Base-by-base conservation (phyloP, 2,797 vertebrate genomes). In the Amblyraja radiata region DNA sequence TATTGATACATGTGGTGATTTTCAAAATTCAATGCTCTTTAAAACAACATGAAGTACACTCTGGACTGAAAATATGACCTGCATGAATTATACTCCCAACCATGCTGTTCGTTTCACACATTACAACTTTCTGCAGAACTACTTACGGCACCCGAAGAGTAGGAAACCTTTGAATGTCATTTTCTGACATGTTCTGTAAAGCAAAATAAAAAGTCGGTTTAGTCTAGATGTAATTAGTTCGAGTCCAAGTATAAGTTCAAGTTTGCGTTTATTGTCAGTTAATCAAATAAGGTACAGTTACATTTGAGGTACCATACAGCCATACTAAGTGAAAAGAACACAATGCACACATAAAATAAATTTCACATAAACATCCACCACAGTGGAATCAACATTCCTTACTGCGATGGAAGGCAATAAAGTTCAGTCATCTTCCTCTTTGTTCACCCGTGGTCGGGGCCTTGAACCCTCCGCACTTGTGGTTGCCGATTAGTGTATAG, bases 101-200 rank as follows among this genome's bases (percentile, higher is more conserved):
- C 32, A 11, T n/a, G 65, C 7, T 68, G n/a, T 88, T 21, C 61
- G 6, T 3, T 16, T 65, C 68, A 74, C 10, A 54, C 23, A 25
- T 23, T 8, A 73, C n/a, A 76, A 54, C 54, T 11, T 74, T 73
- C 23, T 76, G 93, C 1, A 2, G 0, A 58, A 54, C 79, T 95
- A 98, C 98, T 98, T 95, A 99, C 98, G 98, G 98, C 25, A 97
- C 95, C 79, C 97, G 96, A 93, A 98, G 95, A 94, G 98, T 98
- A 28, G 98, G 98, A 93, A 99, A 99, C 94, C 97, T 98, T 96
- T 98, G 98, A 39, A 99, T 96, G 94, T 99, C 98, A 74, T 97
- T 99, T 73, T 99, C 98, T 54, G 96, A 97, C 97, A 99, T 96
- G 93, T 96, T 98, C 98, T 99, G 95, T 8, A 96, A 97, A 93